These are phyloP conservation scores for Notarius lentiginosus DNA, from an alignment of 2,113 vertebrate species.

Conservation along the genomic window DNA sequence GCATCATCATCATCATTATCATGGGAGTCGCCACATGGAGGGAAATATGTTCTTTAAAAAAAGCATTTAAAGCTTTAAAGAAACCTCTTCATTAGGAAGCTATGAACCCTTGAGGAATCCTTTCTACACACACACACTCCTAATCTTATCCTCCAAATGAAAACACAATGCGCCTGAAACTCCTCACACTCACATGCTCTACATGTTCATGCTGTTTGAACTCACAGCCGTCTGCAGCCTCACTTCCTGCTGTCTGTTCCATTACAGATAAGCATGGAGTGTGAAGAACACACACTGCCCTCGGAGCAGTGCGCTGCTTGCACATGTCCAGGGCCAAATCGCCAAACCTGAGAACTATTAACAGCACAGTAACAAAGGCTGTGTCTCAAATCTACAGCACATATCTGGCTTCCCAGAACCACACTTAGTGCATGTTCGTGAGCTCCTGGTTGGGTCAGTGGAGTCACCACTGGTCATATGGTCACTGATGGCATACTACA, in stretches of 20 bases:
- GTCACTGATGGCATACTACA: background rate
- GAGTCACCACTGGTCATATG: background rate
- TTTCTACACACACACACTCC: background rate
- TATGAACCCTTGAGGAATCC: background rate
- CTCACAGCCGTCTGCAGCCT: slow-evolving; percentile 50
- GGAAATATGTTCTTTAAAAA: background rate
- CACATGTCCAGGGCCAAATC: slow-evolving; percentile 1
- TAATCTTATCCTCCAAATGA: background rate
- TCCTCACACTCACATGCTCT: slow-evolving; percentile 28
- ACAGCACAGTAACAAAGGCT: background rate
- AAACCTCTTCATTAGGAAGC: background rate
- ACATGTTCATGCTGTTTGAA: slow-evolving; percentile 20
- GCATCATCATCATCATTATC: background rate
- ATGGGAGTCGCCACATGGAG: background rate
- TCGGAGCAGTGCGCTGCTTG: slow-evolving; percentile 37
- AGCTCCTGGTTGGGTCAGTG: background rate
- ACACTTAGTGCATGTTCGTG: background rate
- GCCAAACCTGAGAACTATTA: background rate
- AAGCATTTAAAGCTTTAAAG: background rate
- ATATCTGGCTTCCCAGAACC: background rate
- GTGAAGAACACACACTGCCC: slow-evolving; percentile 50
- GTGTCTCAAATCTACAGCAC: background rate
- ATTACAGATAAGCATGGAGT: slow-evolving; percentile 58
- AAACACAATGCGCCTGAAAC: slow-evolving; percentile 42
- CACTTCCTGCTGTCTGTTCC: slow-evolving; percentile 55